Evolutionary conservation across 2,888 invertebrate species (phyloP).

Genomic region (Halocaridina rubra): DNA sequence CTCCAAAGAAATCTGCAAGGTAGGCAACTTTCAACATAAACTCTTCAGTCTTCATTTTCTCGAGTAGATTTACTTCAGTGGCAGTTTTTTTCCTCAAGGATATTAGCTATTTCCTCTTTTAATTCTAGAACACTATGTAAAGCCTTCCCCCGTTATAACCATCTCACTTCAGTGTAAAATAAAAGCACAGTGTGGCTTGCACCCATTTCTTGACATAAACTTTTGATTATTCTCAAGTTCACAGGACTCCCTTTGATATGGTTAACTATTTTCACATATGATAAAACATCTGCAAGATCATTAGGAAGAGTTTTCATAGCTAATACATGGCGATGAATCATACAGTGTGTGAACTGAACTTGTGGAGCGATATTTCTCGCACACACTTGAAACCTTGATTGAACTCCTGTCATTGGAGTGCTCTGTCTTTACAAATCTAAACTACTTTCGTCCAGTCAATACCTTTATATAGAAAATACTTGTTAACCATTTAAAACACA

Average conservation of each 20-base stretch:
- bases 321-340: conserved; percentile 27
- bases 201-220: conserved; percentile 14
- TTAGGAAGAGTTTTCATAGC: conserved; percentile 22
- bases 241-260: background rate
- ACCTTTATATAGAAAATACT: background rate
- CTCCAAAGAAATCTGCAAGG: conserved; percentile 11
- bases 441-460: conserved; percentile 14
- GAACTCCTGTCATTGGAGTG: conserved; percentile 10
- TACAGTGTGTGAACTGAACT: conserved; percentile 19
- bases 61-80: background rate
- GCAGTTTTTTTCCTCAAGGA: background rate
- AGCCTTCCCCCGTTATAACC: conserved; percentile 1
- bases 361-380: conserved; percentile 18
- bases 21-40: background rate
- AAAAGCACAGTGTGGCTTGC: background rate
- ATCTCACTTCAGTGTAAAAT: background rate
- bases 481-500: background rate
- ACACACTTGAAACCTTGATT: background rate
- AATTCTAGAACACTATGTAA: background rate
- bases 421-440: conserved; percentile 7
- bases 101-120: background rate
- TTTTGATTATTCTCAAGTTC: conserved; percentile 21
- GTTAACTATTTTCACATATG: background rate
- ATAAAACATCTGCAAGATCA: background rate
- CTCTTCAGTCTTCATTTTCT: background rate